phyloP scores from a whole-genome alignment of 2,113 vertebrate species.

The Calyptommatus sinebrachiatus region DNA sequence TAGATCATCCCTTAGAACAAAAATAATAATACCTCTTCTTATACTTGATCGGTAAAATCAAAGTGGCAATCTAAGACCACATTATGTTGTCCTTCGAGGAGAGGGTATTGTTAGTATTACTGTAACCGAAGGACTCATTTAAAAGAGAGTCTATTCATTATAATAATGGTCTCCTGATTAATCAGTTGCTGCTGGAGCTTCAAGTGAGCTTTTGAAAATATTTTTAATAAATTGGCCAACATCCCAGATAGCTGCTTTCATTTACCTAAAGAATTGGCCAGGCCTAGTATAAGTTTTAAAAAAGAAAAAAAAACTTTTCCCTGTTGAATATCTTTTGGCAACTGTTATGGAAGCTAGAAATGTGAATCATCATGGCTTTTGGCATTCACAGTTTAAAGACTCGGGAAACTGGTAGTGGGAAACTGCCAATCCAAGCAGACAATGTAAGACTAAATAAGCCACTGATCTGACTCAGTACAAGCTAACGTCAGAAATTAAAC shows the following conservation, averaged over 20 bases:
- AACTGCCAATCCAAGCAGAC: neutral
- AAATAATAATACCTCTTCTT: slow-evolving; percentile 70
- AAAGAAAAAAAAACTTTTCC: neutral
- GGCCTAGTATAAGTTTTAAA: neutral
- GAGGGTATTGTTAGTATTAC: slow-evolving; percentile 55
- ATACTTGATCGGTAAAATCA: slow-evolving; percentile 69
- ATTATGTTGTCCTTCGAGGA: slow-evolving; percentile 70
- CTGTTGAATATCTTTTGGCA: neutral
- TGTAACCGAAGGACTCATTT: slow-evolving; percentile 53
- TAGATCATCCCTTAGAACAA: slow-evolving; percentile 59
- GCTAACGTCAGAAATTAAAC: neutral
- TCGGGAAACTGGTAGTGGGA: neutral
- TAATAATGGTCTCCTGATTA: slow-evolving; percentile 54
- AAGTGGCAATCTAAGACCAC: slow-evolving; percentile 67
- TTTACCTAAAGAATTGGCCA: neutral
- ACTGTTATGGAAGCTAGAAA: neutral
- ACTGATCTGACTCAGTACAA: neutral
- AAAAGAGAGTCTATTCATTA: neutral
- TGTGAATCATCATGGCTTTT: neutral
- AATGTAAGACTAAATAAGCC: neutral
- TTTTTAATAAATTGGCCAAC: neutral
- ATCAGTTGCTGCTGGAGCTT: slow-evolving; percentile 44
- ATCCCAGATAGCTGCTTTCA: neutral
- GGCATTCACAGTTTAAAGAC: neutral
- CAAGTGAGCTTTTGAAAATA: slow-evolving; percentile 19